These are phyloP conservation scores for Calephelis nemesis DNA, from an alignment of 1,140 invertebrate species.

Conservation along the genomic window DNA sequence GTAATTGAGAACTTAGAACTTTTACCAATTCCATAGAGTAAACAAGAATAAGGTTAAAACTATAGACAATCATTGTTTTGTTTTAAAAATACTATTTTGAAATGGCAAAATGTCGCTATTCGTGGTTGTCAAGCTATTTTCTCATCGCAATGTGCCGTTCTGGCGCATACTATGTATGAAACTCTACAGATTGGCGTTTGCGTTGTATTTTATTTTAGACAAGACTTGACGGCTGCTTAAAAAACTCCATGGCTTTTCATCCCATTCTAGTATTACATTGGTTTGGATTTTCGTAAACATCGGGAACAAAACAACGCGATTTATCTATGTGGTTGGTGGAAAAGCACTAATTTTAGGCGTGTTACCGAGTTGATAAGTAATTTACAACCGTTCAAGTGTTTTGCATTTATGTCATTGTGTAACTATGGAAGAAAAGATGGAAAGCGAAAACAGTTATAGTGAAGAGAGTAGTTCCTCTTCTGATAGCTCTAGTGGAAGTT, in stretches of 20 bases:
- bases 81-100: constrained; percentile 68
- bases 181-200: constrained; percentile 69
- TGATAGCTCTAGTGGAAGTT: constrained; percentile 64
- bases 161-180: constrained; percentile 78
- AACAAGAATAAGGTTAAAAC: constrained; percentile 16
- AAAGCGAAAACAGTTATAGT: constrained; percentile 71
- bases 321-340: constrained; percentile 57
- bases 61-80: constrained; percentile 62
- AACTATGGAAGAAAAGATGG: constrained; percentile 64
- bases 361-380: constrained; percentile 30
- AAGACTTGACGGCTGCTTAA: constrained; percentile 72
- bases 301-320: constrained; percentile 61
- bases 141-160: constrained; percentile 77
- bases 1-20: background rate
- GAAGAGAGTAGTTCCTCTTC: constrained; percentile 63
- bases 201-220: constrained; percentile 77
- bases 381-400: constrained; percentile 27
- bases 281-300: constrained; percentile 71
- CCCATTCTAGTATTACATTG: constrained; percentile 49
- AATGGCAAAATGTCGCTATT: constrained; percentile 75
- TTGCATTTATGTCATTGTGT: constrained; percentile 24
- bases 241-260: constrained; percentile 64
- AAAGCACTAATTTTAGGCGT: constrained; percentile 37
- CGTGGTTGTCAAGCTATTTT: constrained; percentile 78
- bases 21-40: constrained; percentile 28